Percentiles rank a stretch among this genome's conserved stretches.
phyloP scores from a whole-genome alignment of 2,888 invertebrate genomes.

The Heteromurus nitidus region DNA sequence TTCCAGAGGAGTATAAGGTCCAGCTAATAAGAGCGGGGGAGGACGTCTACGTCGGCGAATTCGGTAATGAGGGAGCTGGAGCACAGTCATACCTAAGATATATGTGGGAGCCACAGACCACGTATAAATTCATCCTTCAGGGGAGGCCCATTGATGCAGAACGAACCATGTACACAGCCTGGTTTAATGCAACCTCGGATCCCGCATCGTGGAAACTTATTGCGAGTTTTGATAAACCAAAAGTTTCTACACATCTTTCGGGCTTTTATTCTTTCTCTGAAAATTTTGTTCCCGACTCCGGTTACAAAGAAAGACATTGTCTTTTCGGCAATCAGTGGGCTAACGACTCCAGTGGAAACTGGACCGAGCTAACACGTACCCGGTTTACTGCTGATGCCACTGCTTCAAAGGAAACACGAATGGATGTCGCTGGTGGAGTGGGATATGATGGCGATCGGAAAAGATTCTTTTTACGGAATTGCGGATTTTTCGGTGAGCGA shows the following conservation, averaged over 20 bases:
- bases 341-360: slow-evolving; percentile 44
- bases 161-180: slow-evolving; percentile 67
- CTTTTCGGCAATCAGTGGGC: slow-evolving; percentile 68
- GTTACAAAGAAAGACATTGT: slow-evolving; percentile 62
- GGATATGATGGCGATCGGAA: slow-evolving; percentile 40
- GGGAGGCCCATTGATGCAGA: slow-evolving; percentile 62
- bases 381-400: slow-evolving; percentile 69
- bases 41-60: slow-evolving; percentile 66
- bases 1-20: slow-evolving; percentile 71
- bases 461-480: slow-evolving; percentile 67
- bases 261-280: slow-evolving; percentile 68
- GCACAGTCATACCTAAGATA: slow-evolving; percentile 68
- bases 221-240: slow-evolving; percentile 68
- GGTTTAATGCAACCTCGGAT: slow-evolving; percentile 62
- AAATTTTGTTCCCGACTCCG: slow-evolving; percentile 68
- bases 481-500: slow-evolving; percentile 65
- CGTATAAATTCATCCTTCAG: slow-evolving; percentile 59
- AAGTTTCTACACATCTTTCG: slow-evolving; percentile 56
- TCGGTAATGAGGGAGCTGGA: slow-evolving; percentile 71
- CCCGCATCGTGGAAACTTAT: slow-evolving; percentile 64
- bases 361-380: slow-evolving; percentile 65
- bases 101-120: slow-evolving; percentile 67
- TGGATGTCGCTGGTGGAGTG: slow-evolving; percentile 67
- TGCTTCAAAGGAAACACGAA: slow-evolving; percentile 47
- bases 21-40: slow-evolving; percentile 60